A percentile compares a stretch with the other conserved stretches of the same genome.
Conservation (phyloP, 2,113 vertebrate genomes). For the Sarotherodon lohbergeri region DNA sequence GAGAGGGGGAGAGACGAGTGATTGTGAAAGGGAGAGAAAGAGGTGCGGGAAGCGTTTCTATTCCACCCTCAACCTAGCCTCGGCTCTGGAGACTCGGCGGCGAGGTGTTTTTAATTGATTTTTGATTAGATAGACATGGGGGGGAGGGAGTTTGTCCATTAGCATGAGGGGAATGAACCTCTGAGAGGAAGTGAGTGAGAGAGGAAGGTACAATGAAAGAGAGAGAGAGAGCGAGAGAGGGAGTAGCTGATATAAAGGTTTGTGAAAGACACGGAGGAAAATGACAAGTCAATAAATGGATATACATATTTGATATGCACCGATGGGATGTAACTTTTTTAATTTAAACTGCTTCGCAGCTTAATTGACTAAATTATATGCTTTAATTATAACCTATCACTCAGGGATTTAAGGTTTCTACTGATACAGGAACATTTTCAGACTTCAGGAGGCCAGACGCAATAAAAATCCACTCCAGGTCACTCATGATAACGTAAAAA, state of each 20-base stretch:
- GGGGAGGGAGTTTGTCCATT: conserved; percentile 67
- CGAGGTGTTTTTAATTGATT: conserved; percentile 86
- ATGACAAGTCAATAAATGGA: conserved; percentile 57
- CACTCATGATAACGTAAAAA: not conserved
- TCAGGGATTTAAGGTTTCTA: conserved; percentile 24
- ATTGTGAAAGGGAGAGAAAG: conserved; percentile 27
- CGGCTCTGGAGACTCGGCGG: conserved; percentile 73
- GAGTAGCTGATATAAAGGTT: conserved; percentile 14
- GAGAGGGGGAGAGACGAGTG: not conserved
- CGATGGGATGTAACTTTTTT: conserved; percentile 33
- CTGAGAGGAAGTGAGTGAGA: conserved; percentile 56
- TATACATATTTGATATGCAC: conserved; percentile 48
- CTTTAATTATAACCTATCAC: conserved; percentile 56
- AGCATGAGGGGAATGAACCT: conserved; percentile 73
- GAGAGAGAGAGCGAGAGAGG: conserved; percentile 8
- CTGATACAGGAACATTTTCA: conserved; percentile 14
- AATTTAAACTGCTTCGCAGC: conserved; percentile 34
- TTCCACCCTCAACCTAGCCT: conserved; percentile 69
- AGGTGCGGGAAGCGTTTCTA: conserved; percentile 71
- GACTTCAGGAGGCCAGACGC: not conserved
- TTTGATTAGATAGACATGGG: conserved; percentile 77
- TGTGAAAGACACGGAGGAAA: conserved; percentile 26
- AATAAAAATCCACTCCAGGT: not conserved
- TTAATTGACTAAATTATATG: conserved; percentile 59
- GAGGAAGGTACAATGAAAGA: conserved; percentile 21